Conservation (phyloP, 2,113 vertebrate species). For the Cyanoramphus novaezelandiae region DNA sequence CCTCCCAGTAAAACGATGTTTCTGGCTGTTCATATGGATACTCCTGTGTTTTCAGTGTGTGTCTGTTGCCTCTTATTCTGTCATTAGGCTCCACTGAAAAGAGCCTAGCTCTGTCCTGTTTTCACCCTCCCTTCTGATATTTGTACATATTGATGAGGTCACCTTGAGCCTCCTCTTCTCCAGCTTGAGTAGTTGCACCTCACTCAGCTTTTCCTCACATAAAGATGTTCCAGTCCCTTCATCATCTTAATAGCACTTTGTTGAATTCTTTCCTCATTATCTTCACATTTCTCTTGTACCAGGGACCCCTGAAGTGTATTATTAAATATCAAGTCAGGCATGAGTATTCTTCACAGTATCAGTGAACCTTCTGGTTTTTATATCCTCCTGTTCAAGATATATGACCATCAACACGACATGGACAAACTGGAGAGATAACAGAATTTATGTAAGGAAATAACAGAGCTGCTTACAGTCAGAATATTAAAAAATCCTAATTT, state of each 20-base stretch:
- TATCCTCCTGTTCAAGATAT: not conserved
- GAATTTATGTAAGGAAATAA: not conserved
- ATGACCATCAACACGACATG: not conserved
- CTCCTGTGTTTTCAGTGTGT: not conserved
- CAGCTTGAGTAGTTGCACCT: not conserved
- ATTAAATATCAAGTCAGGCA: not conserved
- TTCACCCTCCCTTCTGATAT: not conserved
- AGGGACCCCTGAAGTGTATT: not conserved
- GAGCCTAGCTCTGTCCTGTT: not conserved
- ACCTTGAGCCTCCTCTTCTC: not conserved
- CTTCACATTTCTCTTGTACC: not conserved
- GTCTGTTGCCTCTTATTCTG: not conserved
- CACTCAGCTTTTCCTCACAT: not conserved
- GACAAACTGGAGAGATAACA: not conserved
- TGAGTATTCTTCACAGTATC: not conserved
- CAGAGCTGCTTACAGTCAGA: not conserved
- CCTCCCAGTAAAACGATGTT: not conserved
- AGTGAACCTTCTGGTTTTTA: not conserved
- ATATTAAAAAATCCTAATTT: not conserved
- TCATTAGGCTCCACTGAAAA: not conserved
- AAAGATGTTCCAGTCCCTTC: not conserved
- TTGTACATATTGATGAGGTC: not conserved
- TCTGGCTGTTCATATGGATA: not conserved
- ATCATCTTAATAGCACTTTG: not conserved
- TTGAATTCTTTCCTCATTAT: not conserved